Evolutionary conservation across 2,797 vertebrate genomes (phyloP).

Genomic region (Enteromius thamalakanensis): DNA sequence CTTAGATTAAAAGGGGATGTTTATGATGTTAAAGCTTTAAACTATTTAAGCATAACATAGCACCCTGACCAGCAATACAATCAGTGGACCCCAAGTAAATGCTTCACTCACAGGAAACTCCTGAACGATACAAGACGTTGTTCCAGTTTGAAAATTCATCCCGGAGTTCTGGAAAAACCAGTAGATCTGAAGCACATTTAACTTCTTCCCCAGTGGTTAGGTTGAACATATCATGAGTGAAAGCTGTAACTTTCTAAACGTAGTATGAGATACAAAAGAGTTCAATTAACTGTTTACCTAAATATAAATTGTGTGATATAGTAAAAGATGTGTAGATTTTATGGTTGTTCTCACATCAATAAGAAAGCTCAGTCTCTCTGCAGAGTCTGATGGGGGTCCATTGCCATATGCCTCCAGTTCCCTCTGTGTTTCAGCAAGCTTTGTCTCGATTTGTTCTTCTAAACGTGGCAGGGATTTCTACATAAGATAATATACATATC

Average conservation of each 20-base stretch:
- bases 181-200: slow-evolving; percentile 65
- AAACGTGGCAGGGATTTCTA: slow-evolving; percentile 73
- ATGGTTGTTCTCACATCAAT: slow-evolving; percentile 69
- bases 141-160: slow-evolving; percentile 72
- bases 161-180: slow-evolving; percentile 71
- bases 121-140: slow-evolving; percentile 49
- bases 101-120: slow-evolving; percentile 64
- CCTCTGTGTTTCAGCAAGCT: slow-evolving; percentile 70
- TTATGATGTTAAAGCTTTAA: neutral
- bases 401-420: slow-evolving; percentile 77
- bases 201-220: slow-evolving; percentile 76
- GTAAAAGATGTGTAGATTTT: neutral
- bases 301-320: neutral
- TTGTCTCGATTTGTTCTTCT: slow-evolving; percentile 79
- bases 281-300: neutral
- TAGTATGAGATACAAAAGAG: neutral
- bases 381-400: slow-evolving; percentile 68
- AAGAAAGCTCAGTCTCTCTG: slow-evolving; percentile 67
- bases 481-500: neutral
- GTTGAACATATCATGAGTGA: slow-evolving; percentile 71
- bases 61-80: too few relatives aligned
- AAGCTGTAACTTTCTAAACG: slow-evolving; percentile 73
- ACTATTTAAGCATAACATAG: neutral
- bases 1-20: neutral
- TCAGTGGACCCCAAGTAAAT: neutral